These are phyloP conservation scores for Halcyon malimbica DNA, from an alignment of 2,113 vertebrate genomes.

Conservation along the genomic window DNA sequence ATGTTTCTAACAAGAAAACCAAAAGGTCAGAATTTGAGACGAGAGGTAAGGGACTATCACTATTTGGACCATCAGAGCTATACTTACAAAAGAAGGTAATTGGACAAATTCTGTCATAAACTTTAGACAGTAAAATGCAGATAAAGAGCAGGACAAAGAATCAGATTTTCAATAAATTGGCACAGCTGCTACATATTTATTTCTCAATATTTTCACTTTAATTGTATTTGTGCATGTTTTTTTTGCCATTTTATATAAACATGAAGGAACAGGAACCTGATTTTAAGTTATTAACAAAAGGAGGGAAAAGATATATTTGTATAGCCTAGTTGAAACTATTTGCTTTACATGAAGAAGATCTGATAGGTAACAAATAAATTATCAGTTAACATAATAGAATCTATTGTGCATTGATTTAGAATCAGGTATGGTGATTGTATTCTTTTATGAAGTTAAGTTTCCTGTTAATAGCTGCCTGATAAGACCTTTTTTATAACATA, in stretches of 20 bases:
- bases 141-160: background rate
- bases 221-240: background rate
- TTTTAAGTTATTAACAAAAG: background rate
- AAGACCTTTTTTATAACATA: background rate
- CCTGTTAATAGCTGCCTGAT: background rate
- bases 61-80: background rate
- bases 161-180: background rate
- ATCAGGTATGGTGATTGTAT: fast-evolving
- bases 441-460: background rate
- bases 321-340: background rate
- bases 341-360: background rate
- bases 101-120: background rate
- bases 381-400: background rate
- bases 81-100: background rate
- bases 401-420: background rate
- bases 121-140: background rate
- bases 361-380: background rate
- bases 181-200: background rate
- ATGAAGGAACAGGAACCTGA: background rate
- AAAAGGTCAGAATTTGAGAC: background rate
- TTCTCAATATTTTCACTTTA: background rate
- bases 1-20: background rate
- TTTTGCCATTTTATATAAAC: background rate
- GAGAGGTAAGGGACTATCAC: background rate
- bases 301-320: background rate